phyloP scores from a whole-genome alignment of 2,797 vertebrate species.

The Synanceia verrucosa region DNA sequence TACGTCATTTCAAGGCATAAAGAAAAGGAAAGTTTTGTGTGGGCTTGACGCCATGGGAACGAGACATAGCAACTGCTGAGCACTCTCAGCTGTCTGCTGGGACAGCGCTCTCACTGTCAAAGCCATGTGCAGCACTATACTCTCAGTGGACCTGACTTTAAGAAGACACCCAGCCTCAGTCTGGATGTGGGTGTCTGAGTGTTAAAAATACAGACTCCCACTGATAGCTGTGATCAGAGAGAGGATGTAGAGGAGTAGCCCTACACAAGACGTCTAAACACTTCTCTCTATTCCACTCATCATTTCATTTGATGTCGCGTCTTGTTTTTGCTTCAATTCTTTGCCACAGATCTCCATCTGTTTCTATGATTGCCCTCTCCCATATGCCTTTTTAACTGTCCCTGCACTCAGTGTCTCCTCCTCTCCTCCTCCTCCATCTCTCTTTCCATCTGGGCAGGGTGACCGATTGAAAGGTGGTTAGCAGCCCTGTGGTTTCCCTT shows the following conservation, averaged over 20 bases:
- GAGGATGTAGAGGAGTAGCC: background rate
- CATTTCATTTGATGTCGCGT: background rate
- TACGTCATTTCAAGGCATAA: background rate
- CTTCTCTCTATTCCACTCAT: background rate
- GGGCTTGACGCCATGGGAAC: constrained; percentile 25
- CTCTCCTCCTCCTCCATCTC: background rate
- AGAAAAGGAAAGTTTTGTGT: constrained; percentile 8
- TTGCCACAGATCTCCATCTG: constrained; percentile 27
- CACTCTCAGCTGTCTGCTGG: constrained; percentile 39
- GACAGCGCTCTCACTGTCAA: constrained; percentile 60
- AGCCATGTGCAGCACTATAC: constrained; percentile 51
- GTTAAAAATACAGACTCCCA: constrained; percentile 17
- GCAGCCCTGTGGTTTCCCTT: constrained; percentile 27
- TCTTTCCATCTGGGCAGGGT: constrained; percentile 33
- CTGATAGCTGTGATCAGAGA: background rate
- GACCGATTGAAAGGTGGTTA: constrained; percentile 40
- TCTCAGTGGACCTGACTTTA: constrained; percentile 33
- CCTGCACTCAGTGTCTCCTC: background rate
- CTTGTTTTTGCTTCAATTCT: constrained; percentile 11
- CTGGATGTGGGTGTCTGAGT: too few species aligned
- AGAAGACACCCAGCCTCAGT: constrained; percentile 7
- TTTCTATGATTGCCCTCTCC: constrained; percentile 24
- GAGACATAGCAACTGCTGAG: constrained; percentile 36
- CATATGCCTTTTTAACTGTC: constrained; percentile 1
- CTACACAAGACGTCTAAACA: background rate